Conservation (phyloP, 2,888 invertebrate genomes). For the Netelia inedita region DNA sequence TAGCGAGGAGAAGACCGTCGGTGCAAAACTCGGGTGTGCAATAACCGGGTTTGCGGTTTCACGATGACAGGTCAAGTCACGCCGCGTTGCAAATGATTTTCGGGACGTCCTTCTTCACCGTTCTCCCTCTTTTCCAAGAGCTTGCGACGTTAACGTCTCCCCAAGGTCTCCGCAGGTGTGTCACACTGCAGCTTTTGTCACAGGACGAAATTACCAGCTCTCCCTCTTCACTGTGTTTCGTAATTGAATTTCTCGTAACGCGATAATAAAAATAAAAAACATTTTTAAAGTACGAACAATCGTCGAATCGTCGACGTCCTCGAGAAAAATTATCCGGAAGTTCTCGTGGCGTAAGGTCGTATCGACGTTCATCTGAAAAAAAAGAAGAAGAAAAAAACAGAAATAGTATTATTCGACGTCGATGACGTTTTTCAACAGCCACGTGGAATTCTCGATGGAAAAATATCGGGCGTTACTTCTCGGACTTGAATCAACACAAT, state of each 20-base stretch:
- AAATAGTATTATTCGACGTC: neutral
- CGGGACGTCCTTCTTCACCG: slow-evolving; percentile 58
- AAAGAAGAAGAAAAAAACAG: no score
- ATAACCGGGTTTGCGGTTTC: slow-evolving; percentile 82
- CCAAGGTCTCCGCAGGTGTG: slow-evolving; percentile 40
- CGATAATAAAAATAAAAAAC: no score
- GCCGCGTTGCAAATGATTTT: slow-evolving; percentile 81
- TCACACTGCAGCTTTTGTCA: neutral
- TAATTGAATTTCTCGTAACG: slow-evolving; percentile 34
- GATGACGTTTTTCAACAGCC: neutral
- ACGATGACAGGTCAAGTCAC: slow-evolving; percentile 81
- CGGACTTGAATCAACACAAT: slow-evolving; percentile 45
- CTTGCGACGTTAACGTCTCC: neutral
- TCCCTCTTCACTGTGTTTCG: neutral
- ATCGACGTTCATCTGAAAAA: neutral
- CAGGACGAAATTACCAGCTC: neutral
- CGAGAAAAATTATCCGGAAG: slow-evolving; percentile 47
- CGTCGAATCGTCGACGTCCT: slow-evolving; percentile 3
- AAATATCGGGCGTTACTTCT: slow-evolving; percentile 40
- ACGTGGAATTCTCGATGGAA: slow-evolving; percentile 12
- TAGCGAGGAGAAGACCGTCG: slow-evolving; percentile 67
- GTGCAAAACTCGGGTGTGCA: slow-evolving; percentile 76
- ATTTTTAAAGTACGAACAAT: slow-evolving; percentile 6
- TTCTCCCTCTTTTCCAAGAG: slow-evolving; percentile 46
- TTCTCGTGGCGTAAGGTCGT: neutral